Evolutionary conservation across 2,113 vertebrate species (phyloP), one percentile per base, ranked within the genome.

Genomic region (Telmatochromis brachygnathus): DNA sequence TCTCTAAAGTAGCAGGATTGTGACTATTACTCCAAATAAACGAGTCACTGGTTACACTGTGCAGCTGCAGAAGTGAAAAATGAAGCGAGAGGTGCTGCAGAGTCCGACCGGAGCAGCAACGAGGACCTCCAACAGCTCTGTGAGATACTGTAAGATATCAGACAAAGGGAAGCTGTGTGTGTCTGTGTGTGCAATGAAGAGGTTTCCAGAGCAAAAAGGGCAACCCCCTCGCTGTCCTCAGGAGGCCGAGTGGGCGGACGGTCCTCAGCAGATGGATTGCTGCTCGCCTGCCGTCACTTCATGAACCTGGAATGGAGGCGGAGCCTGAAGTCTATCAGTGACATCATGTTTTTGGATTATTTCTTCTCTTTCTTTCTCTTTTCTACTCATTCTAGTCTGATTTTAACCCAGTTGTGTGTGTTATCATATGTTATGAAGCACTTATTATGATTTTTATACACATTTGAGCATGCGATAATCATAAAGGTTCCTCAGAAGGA

Each of bases 211-310:
- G 87, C 85, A 7, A 53, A 86, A 55, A 88, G 88, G 88, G 83
- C 83, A 86, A 79, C 88, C 90, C 90, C 89, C 87, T 45, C 62
- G 2, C n/a, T 77, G 49, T 81, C 90, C 83, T 91, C 62, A 11
- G 90, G 91, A 88, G 91, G 35, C 73, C n/a, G 87, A 30, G 94
- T 94, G 92, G 94, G 93, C 19, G 92, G 94, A 91, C 33, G 87
- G 81, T 92, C 65, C 88, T 51, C 73, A 54, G 85, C 89, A 93
- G 94, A 95, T 95, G 93, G 93, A 93, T 91, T 75, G 81, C 91
- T 91, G 84, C 87, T 90, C 51, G 42, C 79, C 65, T n/a, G 84
- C 55, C 77, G 5, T 86, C 87, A 90, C 84, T 54, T 87, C 81
- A 83, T 79, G 15, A 82, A 81, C 51, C 89, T 82, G 85, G 79